These are phyloP conservation scores for Pteruthius melanotis DNA, from an alignment of 2,113 vertebrate genomes.

Conservation along the genomic window DNA sequence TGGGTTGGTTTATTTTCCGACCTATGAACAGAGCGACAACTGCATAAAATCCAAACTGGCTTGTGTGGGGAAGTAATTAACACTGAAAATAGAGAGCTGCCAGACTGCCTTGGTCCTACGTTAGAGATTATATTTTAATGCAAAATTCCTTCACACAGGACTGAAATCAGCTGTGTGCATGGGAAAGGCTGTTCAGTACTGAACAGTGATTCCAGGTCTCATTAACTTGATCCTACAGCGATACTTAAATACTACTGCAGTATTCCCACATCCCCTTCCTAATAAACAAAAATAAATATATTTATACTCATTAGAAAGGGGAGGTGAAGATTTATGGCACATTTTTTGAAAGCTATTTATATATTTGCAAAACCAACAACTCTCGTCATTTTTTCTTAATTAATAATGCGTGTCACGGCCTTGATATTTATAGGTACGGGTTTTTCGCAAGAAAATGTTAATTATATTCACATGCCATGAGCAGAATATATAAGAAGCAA, in stretches of 20 bases:
- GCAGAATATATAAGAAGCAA: not conserved
- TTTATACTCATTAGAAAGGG: not conserved
- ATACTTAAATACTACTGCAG: not conserved
- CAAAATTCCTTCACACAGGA: not conserved
- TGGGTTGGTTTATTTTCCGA: not conserved
- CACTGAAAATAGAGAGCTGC: not conserved
- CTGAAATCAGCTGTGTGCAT: not conserved
- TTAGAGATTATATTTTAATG: not conserved
- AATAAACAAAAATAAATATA: not conserved
- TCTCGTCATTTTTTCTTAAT: not conserved
- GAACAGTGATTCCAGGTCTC: not conserved
- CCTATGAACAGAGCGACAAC: not conserved
- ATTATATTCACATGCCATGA: conserved; percentile 27
- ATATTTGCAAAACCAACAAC: not conserved
- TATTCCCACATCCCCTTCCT: not conserved
- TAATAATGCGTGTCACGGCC: not conserved
- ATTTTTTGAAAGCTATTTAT: not conserved
- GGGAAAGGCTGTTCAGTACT: not conserved
- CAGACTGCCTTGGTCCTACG: not conserved
- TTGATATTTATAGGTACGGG: conserved; percentile 16
- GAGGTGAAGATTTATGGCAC: not conserved
- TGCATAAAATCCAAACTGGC: not conserved
- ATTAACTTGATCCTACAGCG: not conserved
- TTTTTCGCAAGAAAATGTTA: conserved; percentile 20
- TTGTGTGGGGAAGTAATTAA: not conserved